Evolutionary conservation across 2,888 invertebrate species (phyloP), one percentile per base, ranked within the genome.

Genomic region (Chloroclystis v-ata): DNA sequence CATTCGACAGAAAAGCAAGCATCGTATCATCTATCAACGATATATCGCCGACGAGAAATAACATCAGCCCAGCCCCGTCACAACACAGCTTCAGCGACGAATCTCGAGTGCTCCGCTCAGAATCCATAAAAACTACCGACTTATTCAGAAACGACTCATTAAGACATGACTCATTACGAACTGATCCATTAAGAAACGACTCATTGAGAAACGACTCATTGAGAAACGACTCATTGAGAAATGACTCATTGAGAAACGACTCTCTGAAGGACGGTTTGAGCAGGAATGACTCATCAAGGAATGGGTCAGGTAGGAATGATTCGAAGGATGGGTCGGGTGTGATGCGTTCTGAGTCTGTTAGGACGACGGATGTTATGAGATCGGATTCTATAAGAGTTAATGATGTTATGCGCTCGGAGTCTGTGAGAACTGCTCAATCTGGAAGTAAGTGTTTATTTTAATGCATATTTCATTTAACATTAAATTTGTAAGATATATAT

Each of bases 21-120:
- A 82, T 88, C 12, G 89, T 87, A 1, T 89, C 89, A 0, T 83
- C 86, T 0, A 60, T 87, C 29, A 79, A 82, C 39, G 89, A 88
- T 37, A 66, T 79, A 2, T 87, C 88, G 0, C 87, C 88, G 0
- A 85, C 84, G 0, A 82, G 69, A 41, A 67, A 69, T 35, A 79
- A 74, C 56, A 76, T 87, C 53, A 85, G 82, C 37, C 88, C 82
- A 5, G 87, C 82, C 0, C 82, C 83, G 0, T 85, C 82, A 0
- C 83, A 84, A 54, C 69, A 81, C 54, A 86, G 86, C 56, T 84
- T 86, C 35, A 61, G 65, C 16, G 85, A 84, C n/a, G 74, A 70
- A 11, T 52, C 49, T 0, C 71, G 65, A n/a, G 78, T 86, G 0
- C 48, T 76, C 12, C 69, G 85, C 35, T 77, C 79, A 0, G 85